A percentile compares a stretch with the other conserved stretches of the same genome.
These are phyloP conservation scores for Dione juno DNA, from an alignment of 2,888 invertebrate species.

Conservation along the genomic window DNA sequence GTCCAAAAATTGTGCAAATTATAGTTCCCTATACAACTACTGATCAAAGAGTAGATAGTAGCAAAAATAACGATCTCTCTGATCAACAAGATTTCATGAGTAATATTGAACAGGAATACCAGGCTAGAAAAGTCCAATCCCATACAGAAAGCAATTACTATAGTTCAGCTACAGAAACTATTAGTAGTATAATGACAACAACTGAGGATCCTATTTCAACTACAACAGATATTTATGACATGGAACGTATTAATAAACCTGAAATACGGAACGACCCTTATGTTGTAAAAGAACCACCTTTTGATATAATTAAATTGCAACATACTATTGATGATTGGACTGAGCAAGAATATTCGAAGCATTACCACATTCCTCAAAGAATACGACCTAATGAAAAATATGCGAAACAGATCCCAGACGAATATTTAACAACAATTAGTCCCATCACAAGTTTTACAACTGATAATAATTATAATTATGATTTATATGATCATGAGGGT, in stretches of 20 bases:
- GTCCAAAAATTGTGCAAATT: conserved; percentile 88
- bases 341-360: conserved; percentile 87
- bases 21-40: conserved; percentile 91
- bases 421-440: conserved; percentile 87
- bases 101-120: conserved; percentile 64
- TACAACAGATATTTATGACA: conserved; percentile 78
- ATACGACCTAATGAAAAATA: conserved; percentile 83
- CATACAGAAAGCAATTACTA: conserved; percentile 57
- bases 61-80: conserved; percentile 51
- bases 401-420: conserved; percentile 90
- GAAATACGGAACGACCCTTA: conserved; percentile 66
- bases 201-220: conserved; percentile 59
- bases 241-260: conserved; percentile 74
- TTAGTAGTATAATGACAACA: conserved; percentile 57
- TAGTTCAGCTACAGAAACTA: conserved; percentile 58
- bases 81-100: conserved; percentile 69
- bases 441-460: conserved; percentile 66
- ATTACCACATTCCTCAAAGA: conserved; percentile 73
- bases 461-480: conserved; percentile 64
- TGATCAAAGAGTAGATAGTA: conserved; percentile 57
- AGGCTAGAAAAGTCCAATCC: conserved; percentile 78
- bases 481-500: conserved; percentile 76
- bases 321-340: conserved; percentile 95
- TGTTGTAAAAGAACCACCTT: conserved; percentile 81
- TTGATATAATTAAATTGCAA: conserved; percentile 89